phyloP scores from a whole-genome alignment of 2,113 vertebrate species.

The Zosterops hypoxanthus region DNA sequence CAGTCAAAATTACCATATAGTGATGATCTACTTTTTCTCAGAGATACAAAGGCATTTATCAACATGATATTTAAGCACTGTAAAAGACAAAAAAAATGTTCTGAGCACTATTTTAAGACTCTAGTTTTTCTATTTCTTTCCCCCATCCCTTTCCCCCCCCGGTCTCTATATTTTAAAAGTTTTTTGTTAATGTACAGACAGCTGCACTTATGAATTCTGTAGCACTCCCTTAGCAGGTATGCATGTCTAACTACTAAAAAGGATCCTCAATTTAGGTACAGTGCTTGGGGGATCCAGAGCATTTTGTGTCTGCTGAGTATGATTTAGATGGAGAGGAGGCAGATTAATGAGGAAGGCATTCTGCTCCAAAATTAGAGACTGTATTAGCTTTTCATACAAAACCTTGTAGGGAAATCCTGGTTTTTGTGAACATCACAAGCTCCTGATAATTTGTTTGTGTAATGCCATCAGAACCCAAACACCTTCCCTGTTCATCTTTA shows the following conservation, averaged over 20 bases:
- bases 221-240: background rate
- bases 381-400: background rate
- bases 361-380: background rate
- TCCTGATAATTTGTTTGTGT: background rate
- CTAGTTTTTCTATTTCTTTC: background rate
- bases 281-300: background rate
- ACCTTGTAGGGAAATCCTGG: background rate
- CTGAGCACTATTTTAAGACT: background rate
- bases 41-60: background rate
- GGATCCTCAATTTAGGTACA: background rate
- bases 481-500: background rate
- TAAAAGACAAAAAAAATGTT: background rate
- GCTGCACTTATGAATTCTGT: background rate
- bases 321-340: background rate
- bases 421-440: background rate
- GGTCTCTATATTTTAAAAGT: background rate
- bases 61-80: background rate
- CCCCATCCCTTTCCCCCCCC: fast-evolving
- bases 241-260: background rate
- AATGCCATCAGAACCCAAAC: background rate
- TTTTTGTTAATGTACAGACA: background rate
- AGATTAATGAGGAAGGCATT: background rate
- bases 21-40: background rate
- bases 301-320: background rate
- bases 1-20: background rate